These are phyloP conservation scores for Aradophagus sp. DNA, from an alignment of 1,140 invertebrate genomes.

Conservation along the genomic window DNA sequence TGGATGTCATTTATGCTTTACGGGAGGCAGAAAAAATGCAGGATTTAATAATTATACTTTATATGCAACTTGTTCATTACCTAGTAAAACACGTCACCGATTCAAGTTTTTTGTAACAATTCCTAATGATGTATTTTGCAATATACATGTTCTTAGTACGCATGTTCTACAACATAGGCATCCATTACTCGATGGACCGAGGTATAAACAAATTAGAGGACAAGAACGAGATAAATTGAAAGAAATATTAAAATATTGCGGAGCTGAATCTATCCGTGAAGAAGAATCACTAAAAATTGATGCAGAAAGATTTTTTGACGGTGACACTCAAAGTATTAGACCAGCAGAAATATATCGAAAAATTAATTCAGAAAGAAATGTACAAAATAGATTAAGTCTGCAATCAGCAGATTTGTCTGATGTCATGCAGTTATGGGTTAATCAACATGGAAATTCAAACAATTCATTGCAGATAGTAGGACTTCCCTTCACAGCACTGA, in stretches of 20 bases:
- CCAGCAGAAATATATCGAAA: slow-evolving; percentile 6
- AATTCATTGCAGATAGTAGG: slow-evolving; percentile 11
- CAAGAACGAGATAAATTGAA: slow-evolving; percentile 9
- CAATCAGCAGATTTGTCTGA: slow-evolving; percentile 35
- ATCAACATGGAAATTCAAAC: too few species aligned
- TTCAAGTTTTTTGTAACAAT: too few species aligned
- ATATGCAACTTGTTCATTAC: too few species aligned
- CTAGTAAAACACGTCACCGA: too few species aligned
- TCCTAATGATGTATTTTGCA: too few species aligned
- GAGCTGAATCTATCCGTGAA: neutral
- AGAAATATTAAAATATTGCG: slow-evolving; percentile 1
- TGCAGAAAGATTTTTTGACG: neutral
- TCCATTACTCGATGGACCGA: too few species aligned
- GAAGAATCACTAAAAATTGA: slow-evolving; percentile 7
- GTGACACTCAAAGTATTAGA: slow-evolving; percentile 14
- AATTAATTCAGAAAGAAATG: slow-evolving; percentile 33
- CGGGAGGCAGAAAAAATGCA: too few species aligned
- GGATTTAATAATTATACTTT: too few species aligned
- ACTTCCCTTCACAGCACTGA: slow-evolving; percentile 5
- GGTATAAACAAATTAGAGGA: slow-evolving; percentile 9
- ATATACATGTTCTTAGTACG: too few species aligned
- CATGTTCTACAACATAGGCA: too few species aligned
- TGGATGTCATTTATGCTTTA: too few species aligned
- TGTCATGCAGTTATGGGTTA: too few species aligned
- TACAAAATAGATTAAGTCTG: slow-evolving; percentile 11